Conservation (phyloP, 2,797 vertebrate species). For the Bovichtus variegatus region DNA sequence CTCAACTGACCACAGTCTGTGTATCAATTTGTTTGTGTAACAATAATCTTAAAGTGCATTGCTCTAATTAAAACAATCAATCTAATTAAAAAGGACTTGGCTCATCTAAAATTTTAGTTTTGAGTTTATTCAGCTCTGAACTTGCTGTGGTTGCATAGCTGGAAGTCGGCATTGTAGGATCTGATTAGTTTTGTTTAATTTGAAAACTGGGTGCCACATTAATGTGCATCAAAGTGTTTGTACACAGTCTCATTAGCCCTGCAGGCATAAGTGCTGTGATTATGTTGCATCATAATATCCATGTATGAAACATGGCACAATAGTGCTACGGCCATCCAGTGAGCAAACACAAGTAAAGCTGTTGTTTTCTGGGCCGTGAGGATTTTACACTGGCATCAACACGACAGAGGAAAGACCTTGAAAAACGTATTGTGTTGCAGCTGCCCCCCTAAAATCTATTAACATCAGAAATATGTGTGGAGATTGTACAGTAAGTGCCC, state of each 20-base stretch:
- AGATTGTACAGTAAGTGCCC: neutral
- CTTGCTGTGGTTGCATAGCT: conserved; percentile 29
- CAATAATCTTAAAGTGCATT: conserved; percentile 22
- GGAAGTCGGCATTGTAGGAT: conserved; percentile 49
- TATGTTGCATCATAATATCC: conserved; percentile 26
- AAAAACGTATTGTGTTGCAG: neutral
- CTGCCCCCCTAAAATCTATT: neutral
- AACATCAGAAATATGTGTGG: neutral
- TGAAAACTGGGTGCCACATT: conserved; percentile 39
- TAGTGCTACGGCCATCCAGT: neutral
- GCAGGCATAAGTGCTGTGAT: conserved; percentile 31
- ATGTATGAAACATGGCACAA: conserved; percentile 9
- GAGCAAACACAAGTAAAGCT: conserved; percentile 15
- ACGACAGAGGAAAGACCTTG: neutral
- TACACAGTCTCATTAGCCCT: conserved; percentile 43
- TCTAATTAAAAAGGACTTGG: conserved; percentile 40
- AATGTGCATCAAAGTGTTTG: conserved; percentile 54
- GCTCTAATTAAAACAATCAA: conserved; percentile 56
- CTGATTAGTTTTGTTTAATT: conserved; percentile 60
- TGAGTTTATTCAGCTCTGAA: conserved; percentile 41
- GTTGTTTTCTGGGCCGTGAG: neutral
- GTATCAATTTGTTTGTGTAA: conserved; percentile 16
- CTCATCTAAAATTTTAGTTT: conserved; percentile 57
- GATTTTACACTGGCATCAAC: neutral
- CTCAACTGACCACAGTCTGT: conserved; percentile 12